These are phyloP conservation scores for Thunnus thynnus DNA, from an alignment of 2,113 vertebrate genomes.

Conservation along the genomic window DNA sequence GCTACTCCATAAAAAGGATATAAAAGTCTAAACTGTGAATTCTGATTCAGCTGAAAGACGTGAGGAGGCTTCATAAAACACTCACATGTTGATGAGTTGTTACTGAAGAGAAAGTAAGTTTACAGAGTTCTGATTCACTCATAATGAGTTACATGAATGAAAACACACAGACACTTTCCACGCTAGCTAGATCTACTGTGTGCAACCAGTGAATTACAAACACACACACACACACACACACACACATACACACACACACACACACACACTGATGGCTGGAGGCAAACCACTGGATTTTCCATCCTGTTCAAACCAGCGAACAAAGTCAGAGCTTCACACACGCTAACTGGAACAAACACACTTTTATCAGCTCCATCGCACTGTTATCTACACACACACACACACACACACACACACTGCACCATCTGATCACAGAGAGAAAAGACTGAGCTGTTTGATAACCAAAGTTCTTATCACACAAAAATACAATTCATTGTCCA, in stretches of 20 bases:
- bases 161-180: slow-evolving; percentile 15
- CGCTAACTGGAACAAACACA: slow-evolving; percentile 25
- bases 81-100: not conserved
- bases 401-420: slow-evolving; percentile 1
- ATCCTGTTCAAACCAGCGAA: slow-evolving; percentile 28
- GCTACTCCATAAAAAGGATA: too few relatives aligned
- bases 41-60: too few relatives aligned
- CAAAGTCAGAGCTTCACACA: slow-evolving; percentile 41
- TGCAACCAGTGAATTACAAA: slow-evolving; percentile 20
- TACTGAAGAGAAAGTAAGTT: not conserved
- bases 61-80: too few relatives aligned
- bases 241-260: too few relatives aligned
- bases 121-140: not conserved
- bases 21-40: too few relatives aligned
- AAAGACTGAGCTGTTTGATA: too few relatives aligned
- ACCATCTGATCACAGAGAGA: not conserved
- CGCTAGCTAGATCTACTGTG: not conserved
- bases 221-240: slow-evolving; percentile 9
- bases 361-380: slow-evolving; percentile 8
- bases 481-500: not conserved
- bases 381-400: slow-evolving; percentile 1
- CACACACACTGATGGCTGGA: slow-evolving; percentile 36
- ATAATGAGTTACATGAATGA: not conserved
- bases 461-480: not conserved
- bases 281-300: slow-evolving; percentile 67